Base-by-base conservation (phyloP, 2,888 invertebrate genomes). In the Ptycholaimellus sp. region DNA sequence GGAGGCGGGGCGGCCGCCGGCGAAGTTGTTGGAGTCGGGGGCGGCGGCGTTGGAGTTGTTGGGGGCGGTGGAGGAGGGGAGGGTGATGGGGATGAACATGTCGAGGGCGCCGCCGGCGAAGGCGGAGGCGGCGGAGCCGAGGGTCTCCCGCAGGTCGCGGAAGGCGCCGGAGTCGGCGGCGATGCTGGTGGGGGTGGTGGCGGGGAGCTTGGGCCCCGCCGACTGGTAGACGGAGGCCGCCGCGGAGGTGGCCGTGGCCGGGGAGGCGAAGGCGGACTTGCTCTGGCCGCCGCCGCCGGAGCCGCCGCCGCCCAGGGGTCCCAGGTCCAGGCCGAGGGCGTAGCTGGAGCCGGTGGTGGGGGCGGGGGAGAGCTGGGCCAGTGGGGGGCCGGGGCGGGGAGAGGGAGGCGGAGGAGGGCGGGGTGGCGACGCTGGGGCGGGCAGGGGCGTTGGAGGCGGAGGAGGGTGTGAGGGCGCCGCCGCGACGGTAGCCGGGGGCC, bases 401-500 rank as follows among this genome's bases (percentile, higher is more conserved):
- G n/a, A n/a, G n/a, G n/a, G n/a, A n/a, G n/a, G n/a, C n/a, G 7
- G 11, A 13, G 37, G 16, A 5, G 19, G 9, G 5, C 14, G 19
- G 13, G 17, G 35, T 11, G 13, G 7, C 9, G 33, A 5, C n/a
- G 20, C 9, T 48, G 43, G 13, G 43, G 39, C 18, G 44, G 43
- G 13, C n/a, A n/a, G n/a, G n/a, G n/a, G n/a, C n/a, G n/a, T n/a
- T n/a, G n/a, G n/a, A n/a, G 33, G 28, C 9, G 40, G 37, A 11
- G 36, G 46, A 40, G 6, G 36, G 29, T n/a, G n/a, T n/a, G n/a
- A n/a, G n/a, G n/a, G n/a, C n/a, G n/a, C n/a, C n/a, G n/a, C n/a
- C n/a, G 16, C 48, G 49, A 37, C 58, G 56, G 42, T 53, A 61
- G 14, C 61, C 61, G 16, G 61, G 61, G 21, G 61, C 61, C 44